These are phyloP conservation scores for Saguinus imperator DNA, from an alignment of 2,113 vertebrate species.

Conservation along the genomic window DNA sequence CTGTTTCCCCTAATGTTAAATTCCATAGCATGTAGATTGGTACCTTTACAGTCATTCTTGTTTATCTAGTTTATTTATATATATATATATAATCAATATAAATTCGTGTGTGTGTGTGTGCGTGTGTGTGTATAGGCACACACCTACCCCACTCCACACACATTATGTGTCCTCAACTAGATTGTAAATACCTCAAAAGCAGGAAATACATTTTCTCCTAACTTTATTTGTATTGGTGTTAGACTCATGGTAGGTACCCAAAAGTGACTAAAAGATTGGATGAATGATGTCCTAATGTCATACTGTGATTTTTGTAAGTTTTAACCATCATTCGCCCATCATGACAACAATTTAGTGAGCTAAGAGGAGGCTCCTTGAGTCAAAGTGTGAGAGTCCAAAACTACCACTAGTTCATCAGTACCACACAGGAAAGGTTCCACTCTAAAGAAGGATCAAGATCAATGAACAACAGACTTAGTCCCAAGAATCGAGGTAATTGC, in stretches of 20 bases:
- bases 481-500: slow-evolving; percentile 50
- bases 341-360: not conserved
- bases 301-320: not conserved
- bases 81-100: not conserved
- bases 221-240: not conserved
- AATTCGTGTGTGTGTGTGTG: not conserved
- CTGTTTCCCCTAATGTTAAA: not conserved
- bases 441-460: slow-evolving; percentile 53
- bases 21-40: not conserved
- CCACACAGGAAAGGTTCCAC: slow-evolving; percentile 20
- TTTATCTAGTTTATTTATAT: not conserved
- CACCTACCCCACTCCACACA: too few species aligned
- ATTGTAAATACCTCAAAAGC: not conserved
- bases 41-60: not conserved
- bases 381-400: slow-evolving; percentile 1
- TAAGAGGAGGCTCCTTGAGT: not conserved
- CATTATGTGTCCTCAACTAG: not conserved
- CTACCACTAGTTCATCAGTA: slow-evolving; percentile 37
- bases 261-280: not conserved
- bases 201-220: not conserved
- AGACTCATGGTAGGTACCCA: not conserved
- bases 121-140: too few species aligned
- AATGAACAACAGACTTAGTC: slow-evolving; percentile 59
- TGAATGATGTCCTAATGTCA: not conserved
- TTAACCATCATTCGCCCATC: not conserved